These are phyloP conservation scores for Onychomys arenicola DNA, from an alignment of 2,797 vertebrate species.

Conservation along the genomic window DNA sequence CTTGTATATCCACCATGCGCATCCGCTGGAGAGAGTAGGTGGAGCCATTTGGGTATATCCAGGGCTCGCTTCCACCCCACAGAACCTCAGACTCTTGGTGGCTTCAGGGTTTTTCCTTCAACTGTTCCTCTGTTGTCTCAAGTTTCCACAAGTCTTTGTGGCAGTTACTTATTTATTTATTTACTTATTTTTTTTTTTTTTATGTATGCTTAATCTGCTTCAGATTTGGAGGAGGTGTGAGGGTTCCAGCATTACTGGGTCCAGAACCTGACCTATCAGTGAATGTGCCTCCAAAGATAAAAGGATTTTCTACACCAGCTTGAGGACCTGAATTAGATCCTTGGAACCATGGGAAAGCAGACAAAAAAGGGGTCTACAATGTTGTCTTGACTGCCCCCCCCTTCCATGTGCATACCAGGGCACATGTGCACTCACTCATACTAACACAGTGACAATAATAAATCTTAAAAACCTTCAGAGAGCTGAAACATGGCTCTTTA, in stretches of 20 bases:
- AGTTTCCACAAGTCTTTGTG: background rate
- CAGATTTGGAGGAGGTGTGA: rapidly evolving
- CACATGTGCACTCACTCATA: background rate
- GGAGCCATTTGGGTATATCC: background rate
- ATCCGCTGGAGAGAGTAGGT: background rate
- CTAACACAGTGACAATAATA: background rate
- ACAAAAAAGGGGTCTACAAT: background rate
- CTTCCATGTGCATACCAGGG: rapidly evolving
- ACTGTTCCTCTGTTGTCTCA: background rate
- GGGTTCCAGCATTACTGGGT: background rate
- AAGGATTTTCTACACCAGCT: no score
- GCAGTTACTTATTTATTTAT: no score
- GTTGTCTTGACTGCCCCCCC: background rate
- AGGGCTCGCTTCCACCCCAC: background rate
- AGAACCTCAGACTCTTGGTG: background rate
- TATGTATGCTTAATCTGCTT: background rate
- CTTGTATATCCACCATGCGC: no score
- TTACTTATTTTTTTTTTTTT: background rate
- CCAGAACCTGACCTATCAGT: background rate
- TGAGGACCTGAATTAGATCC: background rate
- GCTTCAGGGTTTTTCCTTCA: background rate
- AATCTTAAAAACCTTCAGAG: background rate
- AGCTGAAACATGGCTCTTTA: background rate
- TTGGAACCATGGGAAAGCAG: background rate
- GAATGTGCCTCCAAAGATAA: no score